Conservation (phyloP, 2,797 vertebrate species). For the Molossus alvarezi region DNA sequence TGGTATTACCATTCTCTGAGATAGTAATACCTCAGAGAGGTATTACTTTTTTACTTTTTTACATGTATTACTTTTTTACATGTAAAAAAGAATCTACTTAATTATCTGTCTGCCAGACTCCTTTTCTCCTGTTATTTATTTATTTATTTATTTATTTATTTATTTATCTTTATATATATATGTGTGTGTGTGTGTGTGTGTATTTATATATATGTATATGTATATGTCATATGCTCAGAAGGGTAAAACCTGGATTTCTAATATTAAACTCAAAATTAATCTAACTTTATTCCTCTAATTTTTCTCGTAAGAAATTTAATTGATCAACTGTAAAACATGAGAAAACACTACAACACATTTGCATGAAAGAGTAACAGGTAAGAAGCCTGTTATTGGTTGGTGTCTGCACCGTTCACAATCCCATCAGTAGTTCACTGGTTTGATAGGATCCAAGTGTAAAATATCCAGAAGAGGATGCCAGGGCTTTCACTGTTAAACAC, state of each 20-base stretch:
- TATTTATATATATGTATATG: too few relatives aligned
- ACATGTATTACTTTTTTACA: too few relatives aligned
- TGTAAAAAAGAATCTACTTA: neutral
- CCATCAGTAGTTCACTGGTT: neutral
- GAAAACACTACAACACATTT: neutral
- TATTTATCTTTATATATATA: too few relatives aligned
- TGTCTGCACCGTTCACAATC: neutral
- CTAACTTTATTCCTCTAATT: slow-evolving; percentile 26
- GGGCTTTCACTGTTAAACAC: neutral
- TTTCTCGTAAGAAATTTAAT: neutral
- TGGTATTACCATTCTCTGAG: neutral
- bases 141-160: neutral
- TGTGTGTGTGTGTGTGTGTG: too few relatives aligned
- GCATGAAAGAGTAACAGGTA: neutral
- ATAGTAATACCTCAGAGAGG: too few relatives aligned
- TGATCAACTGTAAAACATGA: neutral
- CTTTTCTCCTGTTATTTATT: neutral
- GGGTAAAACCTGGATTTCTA: neutral
- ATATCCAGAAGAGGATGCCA: neutral
- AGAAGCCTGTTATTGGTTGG: neutral
- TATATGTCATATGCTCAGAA: neutral
- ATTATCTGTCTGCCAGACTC: neutral
- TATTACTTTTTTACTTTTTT: too few relatives aligned
- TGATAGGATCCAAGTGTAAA: neutral
- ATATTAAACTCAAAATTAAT: slow-evolving; percentile 52